These are phyloP conservation scores for Bradypodion pumilum DNA, from an alignment of 2,797 vertebrate genomes.

Conservation along the genomic window DNA sequence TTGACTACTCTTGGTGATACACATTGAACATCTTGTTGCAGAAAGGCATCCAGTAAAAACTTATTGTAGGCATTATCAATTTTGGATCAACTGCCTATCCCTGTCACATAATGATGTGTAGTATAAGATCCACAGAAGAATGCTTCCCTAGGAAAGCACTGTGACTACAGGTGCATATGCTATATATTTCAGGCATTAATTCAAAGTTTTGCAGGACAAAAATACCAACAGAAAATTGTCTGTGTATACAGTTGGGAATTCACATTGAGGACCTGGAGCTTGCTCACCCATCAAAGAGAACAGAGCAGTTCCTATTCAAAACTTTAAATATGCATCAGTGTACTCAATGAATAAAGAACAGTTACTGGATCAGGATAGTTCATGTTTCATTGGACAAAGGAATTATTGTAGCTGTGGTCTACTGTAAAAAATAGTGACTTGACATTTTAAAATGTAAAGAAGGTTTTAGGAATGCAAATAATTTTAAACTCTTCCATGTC, in stretches of 20 bases:
- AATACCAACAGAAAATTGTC: neutral
- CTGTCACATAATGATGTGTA: neutral
- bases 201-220: neutral
- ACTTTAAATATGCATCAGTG: neutral
- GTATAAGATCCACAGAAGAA: neutral
- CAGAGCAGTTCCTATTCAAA: neutral
- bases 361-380: neutral
- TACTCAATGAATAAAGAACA: neutral
- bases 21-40: neutral
- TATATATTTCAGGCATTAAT: neutral
- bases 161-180: neutral
- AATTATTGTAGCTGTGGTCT: neutral
- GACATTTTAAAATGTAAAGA: neutral
- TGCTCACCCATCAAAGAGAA: neutral
- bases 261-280: neutral
- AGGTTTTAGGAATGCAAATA: conserved; percentile 2
- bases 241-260: neutral
- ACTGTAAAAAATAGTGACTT: conserved; percentile 8
- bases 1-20: neutral
- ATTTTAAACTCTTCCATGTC: conserved; percentile 5
- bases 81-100: neutral
- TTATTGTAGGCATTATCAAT: neutral
- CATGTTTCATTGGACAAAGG: neutral
- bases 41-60: neutral
- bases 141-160: neutral